These are phyloP conservation scores for Danio kyathit DNA, from an alignment of 2,797 vertebrate genomes.

Conservation along the genomic window DNA sequence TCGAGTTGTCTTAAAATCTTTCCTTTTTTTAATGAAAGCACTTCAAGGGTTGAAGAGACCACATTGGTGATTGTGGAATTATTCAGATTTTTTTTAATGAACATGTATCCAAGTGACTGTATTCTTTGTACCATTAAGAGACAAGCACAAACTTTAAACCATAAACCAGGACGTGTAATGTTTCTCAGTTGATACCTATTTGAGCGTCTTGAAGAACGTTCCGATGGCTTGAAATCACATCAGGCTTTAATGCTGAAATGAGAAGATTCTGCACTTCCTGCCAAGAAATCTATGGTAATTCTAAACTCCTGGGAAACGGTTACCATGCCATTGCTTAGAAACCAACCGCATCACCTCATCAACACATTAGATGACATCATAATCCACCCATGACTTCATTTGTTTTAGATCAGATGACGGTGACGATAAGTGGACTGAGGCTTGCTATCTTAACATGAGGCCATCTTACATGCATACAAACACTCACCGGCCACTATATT, in stretches of 20 bases:
- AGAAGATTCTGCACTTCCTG: slow-evolving; percentile 13
- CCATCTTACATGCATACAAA: neutral
- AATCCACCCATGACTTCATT: slow-evolving; percentile 37
- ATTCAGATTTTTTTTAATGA: neutral
- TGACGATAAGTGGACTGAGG: slow-evolving; percentile 4
- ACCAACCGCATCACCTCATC: slow-evolving; percentile 19
- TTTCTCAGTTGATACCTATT: neutral
- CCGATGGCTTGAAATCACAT: slow-evolving; percentile 21
- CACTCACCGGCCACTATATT: neutral
- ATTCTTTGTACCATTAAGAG: neutral
- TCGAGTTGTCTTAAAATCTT: neutral
- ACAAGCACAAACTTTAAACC: neutral
- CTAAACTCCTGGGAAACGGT: slow-evolving; percentile 15
- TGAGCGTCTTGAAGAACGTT: neutral
- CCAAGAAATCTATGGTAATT: slow-evolving; percentile 23
- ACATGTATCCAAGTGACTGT: neutral
- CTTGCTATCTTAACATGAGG: neutral
- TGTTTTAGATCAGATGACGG: slow-evolving; percentile 7
- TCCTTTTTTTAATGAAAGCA: slow-evolving; percentile 44
- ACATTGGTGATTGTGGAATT: slow-evolving; percentile 18
- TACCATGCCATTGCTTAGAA: slow-evolving; percentile 30
- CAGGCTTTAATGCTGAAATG: slow-evolving; percentile 16
- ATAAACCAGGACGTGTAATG: neutral
- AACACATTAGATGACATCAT: slow-evolving; percentile 35
- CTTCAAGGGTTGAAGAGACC: slow-evolving; percentile 62